A percentile compares a stretch with the other conserved stretches of the same genome.
Evolutionary conservation across 2,113 vertebrate species (phyloP).

Genomic region (Corythaixoides concolor): DNA sequence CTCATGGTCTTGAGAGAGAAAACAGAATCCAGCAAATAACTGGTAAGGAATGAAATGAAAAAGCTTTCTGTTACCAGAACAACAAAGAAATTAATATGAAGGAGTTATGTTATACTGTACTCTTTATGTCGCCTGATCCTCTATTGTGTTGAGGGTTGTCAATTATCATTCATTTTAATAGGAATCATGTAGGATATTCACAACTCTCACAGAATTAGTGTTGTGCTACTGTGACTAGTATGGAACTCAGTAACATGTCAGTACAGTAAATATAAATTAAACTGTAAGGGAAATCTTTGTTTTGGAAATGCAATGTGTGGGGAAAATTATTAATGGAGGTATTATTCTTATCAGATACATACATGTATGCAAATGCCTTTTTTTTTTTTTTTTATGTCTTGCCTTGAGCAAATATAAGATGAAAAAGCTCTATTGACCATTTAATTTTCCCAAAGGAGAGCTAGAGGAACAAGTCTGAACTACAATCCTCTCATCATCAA

Average conservation of each 20-base stretch:
- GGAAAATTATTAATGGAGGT: neutral
- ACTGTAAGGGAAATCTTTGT: neutral
- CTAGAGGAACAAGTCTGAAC: neutral
- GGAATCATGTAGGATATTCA: neutral
- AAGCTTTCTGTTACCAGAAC: neutral
- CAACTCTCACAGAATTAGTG: neutral
- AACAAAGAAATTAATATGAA: neutral
- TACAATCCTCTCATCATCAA: neutral
- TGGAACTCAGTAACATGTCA: neutral
- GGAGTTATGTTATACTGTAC: neutral
- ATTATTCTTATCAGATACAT: neutral
- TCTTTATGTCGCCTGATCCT: neutral
- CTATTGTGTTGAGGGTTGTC: neutral
- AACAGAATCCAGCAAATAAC: neutral
- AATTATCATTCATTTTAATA: neutral
- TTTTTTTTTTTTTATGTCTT: neutral
- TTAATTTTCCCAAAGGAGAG: neutral
- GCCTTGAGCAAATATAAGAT: neutral
- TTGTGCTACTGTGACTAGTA: neutral
- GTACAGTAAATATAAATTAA: neutral
- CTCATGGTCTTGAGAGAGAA: neutral
- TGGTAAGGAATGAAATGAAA: neutral
- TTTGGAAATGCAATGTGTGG: neutral
- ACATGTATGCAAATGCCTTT: neutral
- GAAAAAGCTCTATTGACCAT: neutral